phyloP scores from a whole-genome alignment of 2,113 vertebrate species.

The Sphyrna mokarran region DNA sequence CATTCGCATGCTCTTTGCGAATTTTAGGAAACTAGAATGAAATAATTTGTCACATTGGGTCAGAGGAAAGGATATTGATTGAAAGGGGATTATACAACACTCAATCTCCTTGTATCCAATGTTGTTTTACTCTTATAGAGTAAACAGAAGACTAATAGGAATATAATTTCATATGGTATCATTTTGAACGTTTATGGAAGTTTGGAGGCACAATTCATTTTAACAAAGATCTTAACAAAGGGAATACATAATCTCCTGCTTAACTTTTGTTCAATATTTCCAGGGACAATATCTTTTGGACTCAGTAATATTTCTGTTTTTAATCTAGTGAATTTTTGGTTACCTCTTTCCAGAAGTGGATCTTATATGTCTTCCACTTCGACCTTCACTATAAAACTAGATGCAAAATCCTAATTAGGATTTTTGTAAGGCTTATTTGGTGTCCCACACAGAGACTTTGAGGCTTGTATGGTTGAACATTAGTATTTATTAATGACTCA shows the following conservation, averaged over 20 bases:
- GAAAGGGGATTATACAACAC: background rate
- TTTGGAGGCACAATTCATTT: background rate
- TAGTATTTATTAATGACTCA: too few relatives aligned
- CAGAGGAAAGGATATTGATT: background rate
- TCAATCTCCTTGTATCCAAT: background rate
- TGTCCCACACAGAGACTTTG: too few relatives aligned
- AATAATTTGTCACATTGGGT: background rate
- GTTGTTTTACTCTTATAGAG: background rate
- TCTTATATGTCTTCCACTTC: background rate
- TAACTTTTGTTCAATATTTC: background rate
- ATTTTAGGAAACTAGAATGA: background rate
- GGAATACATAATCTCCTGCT: background rate
- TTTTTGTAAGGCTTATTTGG: too few relatives aligned
- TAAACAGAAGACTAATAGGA: background rate
- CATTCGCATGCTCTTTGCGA: background rate
- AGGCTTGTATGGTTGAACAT: too few relatives aligned
- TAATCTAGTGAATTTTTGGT: background rate
- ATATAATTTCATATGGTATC: background rate
- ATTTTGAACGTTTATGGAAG: background rate
- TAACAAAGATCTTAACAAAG: background rate
- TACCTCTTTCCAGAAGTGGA: background rate
- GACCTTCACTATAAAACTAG: too few relatives aligned
- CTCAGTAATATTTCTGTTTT: background rate
- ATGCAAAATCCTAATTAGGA: background rate
- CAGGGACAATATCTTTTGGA: background rate